Percentiles rank a stretch among this genome's conserved stretches.
phyloP scores from a whole-genome alignment of 2,113 vertebrate species.

The Hemichromis elongatus region DNA sequence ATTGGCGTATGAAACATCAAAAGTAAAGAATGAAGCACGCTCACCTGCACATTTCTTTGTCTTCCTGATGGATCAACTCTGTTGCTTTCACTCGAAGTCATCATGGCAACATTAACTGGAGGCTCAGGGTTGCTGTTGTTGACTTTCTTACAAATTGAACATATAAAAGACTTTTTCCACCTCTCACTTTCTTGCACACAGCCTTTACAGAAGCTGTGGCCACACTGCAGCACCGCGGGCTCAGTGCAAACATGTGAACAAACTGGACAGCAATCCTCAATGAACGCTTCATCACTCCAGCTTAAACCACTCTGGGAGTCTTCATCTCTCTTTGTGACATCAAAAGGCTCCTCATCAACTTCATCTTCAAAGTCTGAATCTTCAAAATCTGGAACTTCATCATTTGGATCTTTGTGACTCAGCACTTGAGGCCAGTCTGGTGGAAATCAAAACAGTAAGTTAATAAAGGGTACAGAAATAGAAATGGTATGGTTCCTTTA shows the following conservation, averaged over 20 bases:
- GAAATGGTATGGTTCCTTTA: neutral
- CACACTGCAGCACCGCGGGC: accelerated
- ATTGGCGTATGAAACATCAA: accelerated
- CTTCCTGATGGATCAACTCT: neutral
- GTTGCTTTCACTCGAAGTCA: neutral
- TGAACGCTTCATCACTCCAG: neutral
- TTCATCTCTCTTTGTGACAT: accelerated
- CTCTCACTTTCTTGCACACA: neutral
- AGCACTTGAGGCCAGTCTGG: neutral
- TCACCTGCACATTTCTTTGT: neutral
- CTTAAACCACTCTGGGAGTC: neutral
- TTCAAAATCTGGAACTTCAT: neutral
- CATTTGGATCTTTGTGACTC: neutral
- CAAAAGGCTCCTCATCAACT: accelerated
- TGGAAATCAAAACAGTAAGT: neutral
- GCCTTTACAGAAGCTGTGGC: neutral
- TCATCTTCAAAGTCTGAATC: neutral
- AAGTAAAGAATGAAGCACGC: neutral
- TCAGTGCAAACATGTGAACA: neutral
- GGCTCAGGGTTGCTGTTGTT: accelerated
- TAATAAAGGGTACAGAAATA: neutral
- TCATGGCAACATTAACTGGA: neutral
- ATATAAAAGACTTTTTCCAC: neutral
- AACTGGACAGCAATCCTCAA: accelerated
- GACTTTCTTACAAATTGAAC: neutral